Evolutionary conservation across 2,113 vertebrate species (phyloP).

Genomic region (Sardina pilchardus): DNA sequence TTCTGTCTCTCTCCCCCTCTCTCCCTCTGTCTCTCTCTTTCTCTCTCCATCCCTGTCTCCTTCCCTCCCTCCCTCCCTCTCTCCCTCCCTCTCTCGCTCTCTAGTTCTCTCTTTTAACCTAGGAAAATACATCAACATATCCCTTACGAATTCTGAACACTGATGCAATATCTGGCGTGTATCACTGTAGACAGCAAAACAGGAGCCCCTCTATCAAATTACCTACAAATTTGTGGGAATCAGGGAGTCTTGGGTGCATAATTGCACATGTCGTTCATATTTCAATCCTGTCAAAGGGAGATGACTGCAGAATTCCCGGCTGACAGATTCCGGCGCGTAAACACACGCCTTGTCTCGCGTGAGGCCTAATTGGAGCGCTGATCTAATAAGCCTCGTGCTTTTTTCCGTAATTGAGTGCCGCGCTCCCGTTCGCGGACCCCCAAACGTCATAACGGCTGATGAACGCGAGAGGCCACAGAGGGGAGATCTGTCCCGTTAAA

Average conservation of each 20-base stretch:
- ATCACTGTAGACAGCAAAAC: conserved; percentile 10
- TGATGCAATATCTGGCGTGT: background rate
- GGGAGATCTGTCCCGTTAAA: conserved; percentile 44
- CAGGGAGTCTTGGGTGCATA: conserved; percentile 2
- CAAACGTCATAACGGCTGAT: conserved; percentile 40
- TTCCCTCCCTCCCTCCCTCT: background rate
- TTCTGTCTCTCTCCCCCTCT: background rate
- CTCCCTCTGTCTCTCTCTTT: background rate
- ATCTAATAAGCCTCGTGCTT: conserved; percentile 47
- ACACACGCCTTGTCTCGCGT: conserved; percentile 31
- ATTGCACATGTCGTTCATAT: conserved; percentile 14
- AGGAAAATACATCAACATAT: background rate
- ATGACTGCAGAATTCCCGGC: conserved; percentile 18
- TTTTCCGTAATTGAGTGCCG: conserved; percentile 32
- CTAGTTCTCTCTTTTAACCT: conserved; percentile 1
- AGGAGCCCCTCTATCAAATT: background rate
- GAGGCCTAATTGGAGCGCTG: conserved; percentile 40
- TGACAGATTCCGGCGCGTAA: conserved; percentile 24
- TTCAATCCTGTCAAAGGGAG: conserved; percentile 8
- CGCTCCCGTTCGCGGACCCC: conserved; percentile 12
- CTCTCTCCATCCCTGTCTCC: conserved; percentile 26
- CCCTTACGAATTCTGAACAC: background rate
- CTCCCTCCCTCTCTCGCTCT: background rate
- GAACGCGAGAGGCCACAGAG: conserved; percentile 36
- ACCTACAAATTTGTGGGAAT: conserved; percentile 24